Evolutionary conservation across 2,113 vertebrate species (phyloP).

Genomic region (Cisticola juncidis): DNA sequence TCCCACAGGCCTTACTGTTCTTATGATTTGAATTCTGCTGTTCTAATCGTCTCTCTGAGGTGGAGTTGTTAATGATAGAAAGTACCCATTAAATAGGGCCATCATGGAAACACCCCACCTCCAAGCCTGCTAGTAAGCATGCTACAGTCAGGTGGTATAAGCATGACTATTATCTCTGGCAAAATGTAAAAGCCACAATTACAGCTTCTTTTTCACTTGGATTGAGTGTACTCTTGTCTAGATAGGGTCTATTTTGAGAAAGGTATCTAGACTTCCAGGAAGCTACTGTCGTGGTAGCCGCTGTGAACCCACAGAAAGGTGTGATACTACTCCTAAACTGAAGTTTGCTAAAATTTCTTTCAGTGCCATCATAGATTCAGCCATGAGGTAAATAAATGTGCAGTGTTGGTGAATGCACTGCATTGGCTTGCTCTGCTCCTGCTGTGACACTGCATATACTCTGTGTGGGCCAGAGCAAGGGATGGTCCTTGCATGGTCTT

Average conservation of each 20-base stretch:
- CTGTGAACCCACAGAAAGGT: background rate
- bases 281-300: background rate
- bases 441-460: background rate
- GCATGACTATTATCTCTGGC: background rate
- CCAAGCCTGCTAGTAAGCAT: background rate
- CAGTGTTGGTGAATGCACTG: background rate
- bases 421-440: background rate
- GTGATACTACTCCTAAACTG: background rate
- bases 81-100: background rate
- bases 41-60: background rate
- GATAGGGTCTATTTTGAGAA: background rate
- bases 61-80: background rate
- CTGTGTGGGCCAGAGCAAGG: background rate
- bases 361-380: background rate
- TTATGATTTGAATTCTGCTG: background rate
- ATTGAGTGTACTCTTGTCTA: background rate
- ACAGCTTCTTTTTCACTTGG: background rate
- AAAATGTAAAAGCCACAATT: background rate
- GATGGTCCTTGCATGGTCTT: background rate
- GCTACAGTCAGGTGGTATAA: background rate
- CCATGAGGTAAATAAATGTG: background rate
- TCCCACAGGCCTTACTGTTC: background rate
- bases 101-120: background rate
- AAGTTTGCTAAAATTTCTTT: background rate
- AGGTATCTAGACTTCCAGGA: background rate